These are phyloP conservation scores for Glossophaga mutica DNA, from an alignment of 2,797 vertebrate species.

Conservation along the genomic window DNA sequence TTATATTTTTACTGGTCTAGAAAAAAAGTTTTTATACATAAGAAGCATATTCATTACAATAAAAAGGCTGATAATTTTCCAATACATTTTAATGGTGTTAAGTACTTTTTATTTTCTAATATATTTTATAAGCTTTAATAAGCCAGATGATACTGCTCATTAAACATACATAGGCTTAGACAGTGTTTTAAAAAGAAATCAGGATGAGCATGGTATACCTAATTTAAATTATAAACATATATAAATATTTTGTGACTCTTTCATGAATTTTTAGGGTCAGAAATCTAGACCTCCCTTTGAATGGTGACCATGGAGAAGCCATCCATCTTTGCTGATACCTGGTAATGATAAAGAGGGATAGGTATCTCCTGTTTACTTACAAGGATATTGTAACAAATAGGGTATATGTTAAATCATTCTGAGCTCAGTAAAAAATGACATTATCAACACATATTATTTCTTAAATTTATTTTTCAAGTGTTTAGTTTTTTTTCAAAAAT, in stretches of 20 bases:
- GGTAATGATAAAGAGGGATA: not conserved
- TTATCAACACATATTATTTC: not conserved
- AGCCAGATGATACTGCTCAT: not conserved
- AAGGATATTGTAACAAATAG: not conserved
- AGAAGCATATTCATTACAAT: not conserved
- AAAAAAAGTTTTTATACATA: constrained; percentile 9
- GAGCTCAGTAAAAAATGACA: not conserved
- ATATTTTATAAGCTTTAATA: constrained; percentile 5
- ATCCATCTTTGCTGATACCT: not conserved
- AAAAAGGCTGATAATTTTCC: not conserved
- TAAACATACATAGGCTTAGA: not conserved
- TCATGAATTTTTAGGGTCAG: not conserved
- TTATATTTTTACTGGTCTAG: not conserved
- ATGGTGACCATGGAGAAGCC: not conserved
- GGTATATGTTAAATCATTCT: not conserved
- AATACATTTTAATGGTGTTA: not conserved
- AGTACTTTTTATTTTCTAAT: not conserved
- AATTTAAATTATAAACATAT: not conserved
- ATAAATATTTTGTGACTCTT: not conserved
- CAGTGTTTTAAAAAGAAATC: not conserved
- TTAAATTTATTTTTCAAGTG: not conserved
- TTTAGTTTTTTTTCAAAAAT: not conserved
- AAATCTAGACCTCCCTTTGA: not conserved
- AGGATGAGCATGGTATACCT: not conserved
- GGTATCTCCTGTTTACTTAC: not conserved